Percentiles rank a stretch among this genome's conserved stretches.
These are phyloP conservation scores for Chouioia cunea DNA, from an alignment of 2,888 invertebrate genomes.

Conservation along the genomic window DNA sequence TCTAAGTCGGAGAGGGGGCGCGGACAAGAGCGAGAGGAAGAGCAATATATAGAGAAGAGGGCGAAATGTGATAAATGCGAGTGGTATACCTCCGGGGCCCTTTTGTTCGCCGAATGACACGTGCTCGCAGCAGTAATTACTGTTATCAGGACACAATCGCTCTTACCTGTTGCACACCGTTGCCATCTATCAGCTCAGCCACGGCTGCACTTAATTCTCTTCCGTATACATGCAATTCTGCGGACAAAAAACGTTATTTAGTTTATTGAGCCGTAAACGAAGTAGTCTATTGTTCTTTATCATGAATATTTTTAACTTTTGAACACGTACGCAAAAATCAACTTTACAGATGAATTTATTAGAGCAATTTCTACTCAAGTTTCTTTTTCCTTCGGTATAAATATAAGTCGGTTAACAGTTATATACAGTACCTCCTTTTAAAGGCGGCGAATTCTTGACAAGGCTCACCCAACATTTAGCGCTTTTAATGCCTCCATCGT, in stretches of 20 bases:
- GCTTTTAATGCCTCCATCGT: constrained; percentile 66
- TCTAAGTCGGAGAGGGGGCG: not conserved
- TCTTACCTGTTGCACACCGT: constrained; percentile 58
- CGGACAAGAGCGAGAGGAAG: no score
- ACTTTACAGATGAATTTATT: no score
- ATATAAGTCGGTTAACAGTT: constrained; percentile 24
- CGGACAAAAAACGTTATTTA: constrained; percentile 8
- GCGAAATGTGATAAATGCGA: constrained; percentile 60
- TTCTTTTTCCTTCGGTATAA: constrained; percentile 12
- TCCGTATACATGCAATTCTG: not conserved
- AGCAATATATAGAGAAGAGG: constrained; percentile 5
- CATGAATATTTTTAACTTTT: no score
- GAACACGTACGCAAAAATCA: no score
- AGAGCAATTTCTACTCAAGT: constrained; percentile 19
- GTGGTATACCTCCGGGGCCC: constrained; percentile 49
- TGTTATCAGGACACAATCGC: constrained; percentile 60
- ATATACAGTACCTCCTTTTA: constrained; percentile 7
- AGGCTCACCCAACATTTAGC: constrained; percentile 66
- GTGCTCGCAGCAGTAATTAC: constrained; percentile 60
- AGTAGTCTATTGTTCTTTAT: no score
- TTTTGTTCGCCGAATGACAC: constrained; percentile 61
- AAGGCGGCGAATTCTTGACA: constrained; percentile 58
- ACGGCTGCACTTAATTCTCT: not conserved
- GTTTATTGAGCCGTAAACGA: no score
- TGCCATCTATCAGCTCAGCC: constrained; percentile 24